Conservation (phyloP, 2,888 invertebrate species). For the Heteropelma amictum region DNA sequence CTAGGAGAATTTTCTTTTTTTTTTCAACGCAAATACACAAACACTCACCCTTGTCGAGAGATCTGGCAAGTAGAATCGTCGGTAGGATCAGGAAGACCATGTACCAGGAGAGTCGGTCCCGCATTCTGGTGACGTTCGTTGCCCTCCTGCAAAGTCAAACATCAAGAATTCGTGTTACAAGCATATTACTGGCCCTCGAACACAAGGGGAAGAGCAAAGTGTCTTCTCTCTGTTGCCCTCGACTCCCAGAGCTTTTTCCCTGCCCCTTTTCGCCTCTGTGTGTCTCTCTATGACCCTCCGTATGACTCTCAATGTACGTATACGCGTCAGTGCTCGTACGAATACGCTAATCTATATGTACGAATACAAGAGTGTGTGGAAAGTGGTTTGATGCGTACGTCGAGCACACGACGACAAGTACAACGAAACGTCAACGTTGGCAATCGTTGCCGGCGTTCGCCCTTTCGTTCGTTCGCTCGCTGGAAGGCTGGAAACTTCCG, state of each 20-base stretch:
- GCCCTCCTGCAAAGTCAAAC: slow-evolving; percentile 53
- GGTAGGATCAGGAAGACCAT: slow-evolving; percentile 77
- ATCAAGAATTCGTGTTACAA: slow-evolving; percentile 33
- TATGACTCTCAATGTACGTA: too few species aligned
- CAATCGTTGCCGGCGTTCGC: slow-evolving; percentile 11
- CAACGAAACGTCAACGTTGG: slow-evolving; percentile 21
- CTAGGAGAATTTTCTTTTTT: not conserved
- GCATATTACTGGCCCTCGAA: slow-evolving; percentile 20
- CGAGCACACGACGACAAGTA: not conserved
- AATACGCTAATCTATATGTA: not conserved
- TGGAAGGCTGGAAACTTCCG: slow-evolving; percentile 11
- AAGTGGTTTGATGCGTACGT: not conserved
- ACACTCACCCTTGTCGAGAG: slow-evolving; percentile 76
- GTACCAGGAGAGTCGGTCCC: slow-evolving; percentile 77
- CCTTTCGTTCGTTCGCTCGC: slow-evolving; percentile 21
- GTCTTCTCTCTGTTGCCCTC: not conserved
- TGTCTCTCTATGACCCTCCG: slow-evolving; percentile 4
- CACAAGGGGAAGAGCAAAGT: slow-evolving; percentile 11
- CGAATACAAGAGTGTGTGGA: slow-evolving; percentile 8
- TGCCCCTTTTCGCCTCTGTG: not conserved
- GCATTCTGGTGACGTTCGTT: slow-evolving; percentile 72
- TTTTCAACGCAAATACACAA: not conserved
- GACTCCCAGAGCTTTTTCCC: not conserved
- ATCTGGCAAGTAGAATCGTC: slow-evolving; percentile 76
- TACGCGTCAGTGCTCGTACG: not conserved